Base-by-base conservation (phyloP, 2,797 vertebrate species). In the Brachyrhaphis roseni region DNA sequence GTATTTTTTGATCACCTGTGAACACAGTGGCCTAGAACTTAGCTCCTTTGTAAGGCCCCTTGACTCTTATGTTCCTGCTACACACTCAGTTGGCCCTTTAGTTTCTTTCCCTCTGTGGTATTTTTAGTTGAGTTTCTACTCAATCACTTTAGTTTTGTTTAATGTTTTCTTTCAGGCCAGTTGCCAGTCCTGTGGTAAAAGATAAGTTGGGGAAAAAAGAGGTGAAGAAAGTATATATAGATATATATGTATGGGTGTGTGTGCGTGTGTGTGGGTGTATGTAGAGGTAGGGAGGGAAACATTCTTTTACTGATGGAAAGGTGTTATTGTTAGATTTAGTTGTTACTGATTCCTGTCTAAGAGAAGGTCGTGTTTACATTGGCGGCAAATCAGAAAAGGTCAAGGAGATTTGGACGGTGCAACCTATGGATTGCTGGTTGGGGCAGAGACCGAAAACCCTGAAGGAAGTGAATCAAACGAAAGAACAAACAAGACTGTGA, bases 361-460 rank as follows among this genome's bases (percentile, higher is more conserved):
- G 64, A 92, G 84, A 92, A 92, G 90, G 89, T 91, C 84, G 73
- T 87, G 94, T 95, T 94, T 92, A 91, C 93, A 91, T 88, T 92
- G n/a, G 89, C 85, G 86, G 77, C 90, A 87, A 82, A 91, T 80
- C 79, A 83, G 78, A 74, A 90, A 93, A 90, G 83, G 90, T 90
- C 82, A 79, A 88, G 83, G 92, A 89, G 82, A 77, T 87, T 84
- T 79, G 79, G 85, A 89, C 93, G 94, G 95, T 97, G 97, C 98
- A 98, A 97, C 98, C 98, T 97, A 97, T 99, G 96, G 98, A 98
- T 97, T 97, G 97, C 98, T 96, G 86, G 55, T 83, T 47, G 86
- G 94, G 76, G 81, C 79, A 71, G 85, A 73, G 85, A 91, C 79
- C 78, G 87, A 84, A 71, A 87, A 79, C 78, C 59, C 84, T 79